Conservation (phyloP, 2,113 vertebrate species). For the Gallinago paraguaiae region DNA sequence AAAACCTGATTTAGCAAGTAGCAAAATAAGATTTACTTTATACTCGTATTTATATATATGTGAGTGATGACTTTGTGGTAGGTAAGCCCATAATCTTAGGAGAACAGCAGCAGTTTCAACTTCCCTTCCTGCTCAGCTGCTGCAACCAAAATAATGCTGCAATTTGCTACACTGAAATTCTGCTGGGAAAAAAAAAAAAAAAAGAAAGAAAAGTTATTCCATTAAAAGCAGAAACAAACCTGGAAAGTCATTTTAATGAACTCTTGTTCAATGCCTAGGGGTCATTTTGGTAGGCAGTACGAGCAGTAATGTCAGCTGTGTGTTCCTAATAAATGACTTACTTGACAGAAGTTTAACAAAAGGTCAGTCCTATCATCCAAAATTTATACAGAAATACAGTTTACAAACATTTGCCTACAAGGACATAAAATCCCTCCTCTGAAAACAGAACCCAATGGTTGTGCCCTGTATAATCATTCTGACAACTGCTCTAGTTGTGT, state of each 20-base stretch:
- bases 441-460: not conserved
- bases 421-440: not conserved
- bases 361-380: not conserved
- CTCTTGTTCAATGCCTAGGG: not conserved
- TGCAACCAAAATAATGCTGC: conserved; percentile 24
- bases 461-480: not conserved
- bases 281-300: not conserved
- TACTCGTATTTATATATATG: not conserved
- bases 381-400: not conserved
- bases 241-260: not conserved
- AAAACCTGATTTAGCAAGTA: not conserved
- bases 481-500: not conserved
- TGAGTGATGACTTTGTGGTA: conserved; percentile 22
- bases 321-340: not conserved
- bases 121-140: conserved; percentile 36
- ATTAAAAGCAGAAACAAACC: not conserved
- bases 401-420: not conserved
- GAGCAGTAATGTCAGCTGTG: not conserved
- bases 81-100: conserved; percentile 15
- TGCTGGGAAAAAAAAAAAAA: not conserved
- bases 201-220: not conserved
- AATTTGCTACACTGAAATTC: not conserved
- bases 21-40: conserved; percentile 10
- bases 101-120: conserved; percentile 45
- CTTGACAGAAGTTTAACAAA: not conserved